A percentile compares a stretch with the other conserved stretches of the same genome.
Evolutionary conservation across 2,888 invertebrate species (phyloP).

Genomic region (Polyommatus iphigenia): DNA sequence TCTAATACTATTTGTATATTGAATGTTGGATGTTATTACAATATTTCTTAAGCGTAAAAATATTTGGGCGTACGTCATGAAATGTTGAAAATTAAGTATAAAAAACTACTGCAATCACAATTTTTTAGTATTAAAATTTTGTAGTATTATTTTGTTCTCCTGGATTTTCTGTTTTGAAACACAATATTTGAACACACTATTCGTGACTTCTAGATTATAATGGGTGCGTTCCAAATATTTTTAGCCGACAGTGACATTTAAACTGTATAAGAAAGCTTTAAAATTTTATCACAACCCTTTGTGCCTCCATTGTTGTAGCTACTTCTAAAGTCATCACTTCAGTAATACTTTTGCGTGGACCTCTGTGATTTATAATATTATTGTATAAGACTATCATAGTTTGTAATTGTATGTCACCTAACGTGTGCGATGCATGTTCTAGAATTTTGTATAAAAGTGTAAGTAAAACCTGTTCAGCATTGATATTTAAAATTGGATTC

Average conservation of each 20-base stretch:
- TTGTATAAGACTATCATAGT: conserved; percentile 39
- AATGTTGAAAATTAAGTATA: not conserved
- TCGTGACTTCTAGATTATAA: not conserved
- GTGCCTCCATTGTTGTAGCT: conserved; percentile 39
- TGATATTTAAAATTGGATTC: not conserved
- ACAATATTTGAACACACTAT: not conserved
- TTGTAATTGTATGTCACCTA: not conserved
- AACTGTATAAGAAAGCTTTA: conserved; percentile 42
- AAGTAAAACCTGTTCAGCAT: not conserved
- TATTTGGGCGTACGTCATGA: conserved; percentile 1
- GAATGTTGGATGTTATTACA: conserved; percentile 29
- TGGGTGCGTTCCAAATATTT: not conserved
- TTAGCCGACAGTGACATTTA: conserved; percentile 1
- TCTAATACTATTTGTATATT: conserved; percentile 21
- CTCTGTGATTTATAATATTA: conserved; percentile 45
- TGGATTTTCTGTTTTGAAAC: not conserved
- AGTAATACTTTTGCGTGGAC: conserved; percentile 24
- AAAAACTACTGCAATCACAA: not conserved
- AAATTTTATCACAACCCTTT: conserved; percentile 43
- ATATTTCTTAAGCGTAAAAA: conserved; percentile 8
- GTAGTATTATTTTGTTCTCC: not conserved
- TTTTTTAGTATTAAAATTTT: too few relatives aligned
- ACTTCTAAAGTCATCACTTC: conserved; percentile 28
- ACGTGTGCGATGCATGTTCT: conserved; percentile 20
- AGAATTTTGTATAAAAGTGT: not conserved